These are phyloP conservation scores for Hirtodrosophila trivittata DNA, from an alignment of 2,888 invertebrate species.

Conservation along the genomic window DNA sequence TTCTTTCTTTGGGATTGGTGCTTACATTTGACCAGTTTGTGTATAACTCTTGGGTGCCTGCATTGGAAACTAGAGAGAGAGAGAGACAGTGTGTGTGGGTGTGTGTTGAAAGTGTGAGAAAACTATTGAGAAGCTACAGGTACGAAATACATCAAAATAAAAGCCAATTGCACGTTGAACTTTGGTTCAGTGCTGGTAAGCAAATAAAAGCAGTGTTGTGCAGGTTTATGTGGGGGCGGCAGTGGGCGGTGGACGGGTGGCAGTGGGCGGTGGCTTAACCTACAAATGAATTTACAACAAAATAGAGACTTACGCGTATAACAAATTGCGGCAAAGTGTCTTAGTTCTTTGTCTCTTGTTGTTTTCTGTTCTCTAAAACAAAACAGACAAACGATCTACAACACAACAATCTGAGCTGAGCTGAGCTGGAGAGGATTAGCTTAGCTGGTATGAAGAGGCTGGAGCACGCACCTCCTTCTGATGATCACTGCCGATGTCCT, in stretches of 20 bases:
- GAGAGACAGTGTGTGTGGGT: conserved; percentile 1
- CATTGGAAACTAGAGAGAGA: conserved; percentile 21
- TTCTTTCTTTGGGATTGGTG: conserved; percentile 8
- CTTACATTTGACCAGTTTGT: conserved; percentile 40
- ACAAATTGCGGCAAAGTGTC: conserved; percentile 78
- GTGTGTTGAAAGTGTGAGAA: conserved; percentile 36
- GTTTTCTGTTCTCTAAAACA: conserved; percentile 45
- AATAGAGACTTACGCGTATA: conserved; percentile 80
- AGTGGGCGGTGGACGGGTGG: conserved; percentile 10
- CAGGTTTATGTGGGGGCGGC: conserved; percentile 7
- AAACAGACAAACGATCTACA: conserved; percentile 68
- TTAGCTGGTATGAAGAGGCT: no score
- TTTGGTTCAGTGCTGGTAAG: conserved; percentile 49
- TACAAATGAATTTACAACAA: conserved; percentile 62
- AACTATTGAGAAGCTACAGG: conserved; percentile 42
- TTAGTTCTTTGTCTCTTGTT: conserved; percentile 65
- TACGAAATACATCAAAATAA: conserved; percentile 40
- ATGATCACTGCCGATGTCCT: conserved; percentile 14
- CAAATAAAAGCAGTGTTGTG: conserved; percentile 62
- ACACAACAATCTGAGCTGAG: conserved; percentile 42
- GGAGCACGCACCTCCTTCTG: no score
- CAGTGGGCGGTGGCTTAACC: conserved; percentile 51
- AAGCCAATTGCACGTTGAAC: conserved; percentile 37
- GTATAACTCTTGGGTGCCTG: conserved; percentile 41
- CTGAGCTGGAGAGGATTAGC: conserved; percentile 23